Evolutionary conservation across 2,797 vertebrate species (phyloP).

Genomic region (Carapus acus): DNA sequence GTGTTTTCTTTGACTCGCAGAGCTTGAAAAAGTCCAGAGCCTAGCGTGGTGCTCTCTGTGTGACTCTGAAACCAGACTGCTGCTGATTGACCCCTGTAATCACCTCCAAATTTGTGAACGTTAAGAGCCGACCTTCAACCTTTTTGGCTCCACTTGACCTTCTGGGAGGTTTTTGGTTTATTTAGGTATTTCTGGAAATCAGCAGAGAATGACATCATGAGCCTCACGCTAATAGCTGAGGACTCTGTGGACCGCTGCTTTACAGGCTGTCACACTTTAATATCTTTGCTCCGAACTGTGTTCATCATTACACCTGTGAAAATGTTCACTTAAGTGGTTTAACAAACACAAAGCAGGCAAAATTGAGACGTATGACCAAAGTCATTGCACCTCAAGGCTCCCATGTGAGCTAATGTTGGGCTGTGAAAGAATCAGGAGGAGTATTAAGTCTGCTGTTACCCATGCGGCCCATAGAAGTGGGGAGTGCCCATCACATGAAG

Average conservation of each 20-base stretch:
- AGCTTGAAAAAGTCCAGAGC: conserved; percentile 23
- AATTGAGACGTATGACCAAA: conserved; percentile 10
- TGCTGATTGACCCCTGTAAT: conserved; percentile 34
- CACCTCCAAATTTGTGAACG: conserved; percentile 31
- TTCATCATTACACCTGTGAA: conserved; percentile 10
- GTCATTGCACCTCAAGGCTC: not conserved
- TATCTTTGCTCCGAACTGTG: conserved; percentile 11
- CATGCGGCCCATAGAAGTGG: conserved; percentile 64
- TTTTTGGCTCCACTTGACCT: conserved; percentile 36
- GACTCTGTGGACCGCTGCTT: conserved; percentile 8
- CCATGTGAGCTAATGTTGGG: conserved; percentile 19
- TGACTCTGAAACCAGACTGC: conserved; percentile 20
- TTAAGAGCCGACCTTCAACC: conserved; percentile 41
- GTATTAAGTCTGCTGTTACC: conserved; percentile 56
- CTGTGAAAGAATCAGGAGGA: conserved; percentile 49
- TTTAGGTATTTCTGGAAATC: conserved; percentile 37
- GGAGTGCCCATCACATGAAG: conserved; percentile 65
- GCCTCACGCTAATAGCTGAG: not conserved
- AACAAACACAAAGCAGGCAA: conserved; percentile 28
- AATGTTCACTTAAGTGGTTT: conserved; percentile 9
- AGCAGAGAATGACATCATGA: conserved; percentile 21
- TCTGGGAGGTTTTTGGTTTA: conserved; percentile 23
- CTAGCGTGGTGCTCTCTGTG: conserved; percentile 4
- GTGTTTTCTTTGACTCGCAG: too few relatives aligned
- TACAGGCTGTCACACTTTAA: conserved; percentile 11